Evolutionary conservation across 2,113 vertebrate genomes (phyloP).

Genomic region (Cryptotis parvus): DNA sequence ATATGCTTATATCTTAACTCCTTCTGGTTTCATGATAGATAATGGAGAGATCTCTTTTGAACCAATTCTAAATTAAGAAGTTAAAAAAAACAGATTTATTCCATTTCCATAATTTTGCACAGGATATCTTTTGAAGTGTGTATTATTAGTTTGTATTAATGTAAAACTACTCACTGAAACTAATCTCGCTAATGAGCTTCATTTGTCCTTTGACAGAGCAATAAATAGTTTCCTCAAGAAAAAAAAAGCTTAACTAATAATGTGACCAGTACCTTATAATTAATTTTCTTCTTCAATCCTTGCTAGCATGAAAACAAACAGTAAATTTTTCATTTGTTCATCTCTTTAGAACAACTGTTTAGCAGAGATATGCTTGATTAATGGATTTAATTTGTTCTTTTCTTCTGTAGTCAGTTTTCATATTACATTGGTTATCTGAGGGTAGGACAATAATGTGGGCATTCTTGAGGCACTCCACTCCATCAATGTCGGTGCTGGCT

Average conservation of each 20-base stretch:
- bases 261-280: slow-evolving; percentile 84
- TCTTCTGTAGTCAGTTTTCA: slow-evolving; percentile 91
- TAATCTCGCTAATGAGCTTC: slow-evolving; percentile 90
- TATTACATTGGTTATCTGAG: slow-evolving; percentile 89
- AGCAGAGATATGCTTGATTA: slow-evolving; percentile 92
- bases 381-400: slow-evolving; percentile 92
- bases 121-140: slow-evolving; percentile 78
- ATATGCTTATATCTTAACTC: not conserved
- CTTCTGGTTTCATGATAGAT: slow-evolving; percentile 48
- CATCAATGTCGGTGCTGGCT: slow-evolving; percentile 88
- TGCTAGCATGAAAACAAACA: slow-evolving; percentile 87
- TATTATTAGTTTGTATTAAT: slow-evolving; percentile 83
- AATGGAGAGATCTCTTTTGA: slow-evolving; percentile 70
- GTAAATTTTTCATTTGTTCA: slow-evolving; percentile 90
- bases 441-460: slow-evolving; percentile 85
- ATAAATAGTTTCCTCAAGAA: slow-evolving; percentile 87
- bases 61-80: slow-evolving; percentile 74
- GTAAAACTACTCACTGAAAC: slow-evolving; percentile 87
- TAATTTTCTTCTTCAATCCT: slow-evolving; percentile 86
- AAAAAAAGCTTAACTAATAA: slow-evolving; percentile 89
- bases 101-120: slow-evolving; percentile 78
- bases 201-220: slow-evolving; percentile 89
- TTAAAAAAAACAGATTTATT: slow-evolving; percentile 71
- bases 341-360: slow-evolving; percentile 89
- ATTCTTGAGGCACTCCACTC: slow-evolving; percentile 83